Conservation (phyloP, 2,888 invertebrate species). For the Hemicrepidius hirtus region DNA sequence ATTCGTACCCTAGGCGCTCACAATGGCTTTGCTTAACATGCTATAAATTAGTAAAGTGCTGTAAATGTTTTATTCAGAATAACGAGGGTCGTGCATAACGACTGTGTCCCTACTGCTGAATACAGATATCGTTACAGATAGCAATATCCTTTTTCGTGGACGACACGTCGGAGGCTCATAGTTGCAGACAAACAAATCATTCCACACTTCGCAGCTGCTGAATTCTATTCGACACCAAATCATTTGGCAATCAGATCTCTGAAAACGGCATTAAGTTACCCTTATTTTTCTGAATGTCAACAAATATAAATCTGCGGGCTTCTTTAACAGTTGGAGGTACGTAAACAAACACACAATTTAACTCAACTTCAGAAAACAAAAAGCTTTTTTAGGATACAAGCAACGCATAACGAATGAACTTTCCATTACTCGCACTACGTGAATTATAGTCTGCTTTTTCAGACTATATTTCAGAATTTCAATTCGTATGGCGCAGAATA, state of each 20-base stretch:
- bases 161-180: conserved; percentile 46
- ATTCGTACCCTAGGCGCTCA: conserved; percentile 65
- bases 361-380: too few species aligned
- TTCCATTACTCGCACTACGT: too few species aligned
- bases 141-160: conserved; percentile 54
- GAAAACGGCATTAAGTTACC: conserved; percentile 17
- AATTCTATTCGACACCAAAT: conserved; percentile 19
- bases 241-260: conserved; percentile 16
- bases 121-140: conserved; percentile 60
- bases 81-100: conserved; percentile 55
- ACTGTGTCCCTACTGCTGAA: conserved; percentile 54
- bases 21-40: conserved; percentile 67
- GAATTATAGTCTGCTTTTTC: too few species aligned
- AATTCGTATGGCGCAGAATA: too few species aligned
- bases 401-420: too few species aligned
- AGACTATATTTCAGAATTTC: too few species aligned
- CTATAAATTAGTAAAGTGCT: conserved; percentile 67
- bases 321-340: too few species aligned
- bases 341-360: too few species aligned
- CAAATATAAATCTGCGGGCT: too few species aligned
- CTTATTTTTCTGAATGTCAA: background rate
- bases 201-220: conserved; percentile 42
- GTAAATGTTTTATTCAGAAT: conserved; percentile 66
- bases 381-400: too few species aligned
- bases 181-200: conserved; percentile 47